Evolutionary conservation across 2,113 vertebrate species (phyloP).

Genomic region (Camarhynchus parvulus): DNA sequence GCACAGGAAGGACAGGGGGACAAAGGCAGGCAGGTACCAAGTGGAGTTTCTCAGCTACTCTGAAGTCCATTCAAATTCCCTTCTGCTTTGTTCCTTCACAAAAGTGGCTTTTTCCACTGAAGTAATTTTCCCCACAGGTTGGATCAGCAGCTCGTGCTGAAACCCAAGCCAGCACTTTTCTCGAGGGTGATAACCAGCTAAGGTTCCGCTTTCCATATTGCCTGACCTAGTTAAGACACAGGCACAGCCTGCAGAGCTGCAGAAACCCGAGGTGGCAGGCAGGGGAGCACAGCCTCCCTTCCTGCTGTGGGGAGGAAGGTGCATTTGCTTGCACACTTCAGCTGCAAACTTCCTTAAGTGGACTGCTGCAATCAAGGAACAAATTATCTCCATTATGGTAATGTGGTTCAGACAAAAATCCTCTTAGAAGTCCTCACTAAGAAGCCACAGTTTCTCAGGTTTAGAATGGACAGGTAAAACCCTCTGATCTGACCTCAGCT

Average conservation of each 20-base stretch:
- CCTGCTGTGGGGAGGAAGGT: neutral
- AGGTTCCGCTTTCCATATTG: constrained; percentile 35
- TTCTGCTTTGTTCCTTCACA: constrained; percentile 51
- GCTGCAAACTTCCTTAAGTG: neutral
- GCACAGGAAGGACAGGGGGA: neutral
- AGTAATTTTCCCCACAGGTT: constrained; percentile 1
- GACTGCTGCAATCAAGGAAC: neutral
- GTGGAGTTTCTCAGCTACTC: neutral
- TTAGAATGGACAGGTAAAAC: neutral
- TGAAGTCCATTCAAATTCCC: constrained; percentile 26
- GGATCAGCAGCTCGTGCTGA: constrained; percentile 17
- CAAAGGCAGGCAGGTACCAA: neutral
- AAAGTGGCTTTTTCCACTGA: constrained; percentile 29
- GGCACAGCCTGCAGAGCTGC: neutral
- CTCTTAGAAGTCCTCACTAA: neutral
- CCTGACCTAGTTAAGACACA: constrained; percentile 49
- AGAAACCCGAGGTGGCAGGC: neutral
- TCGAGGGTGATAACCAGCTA: neutral
- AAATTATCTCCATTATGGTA: neutral
- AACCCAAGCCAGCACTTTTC: neutral
- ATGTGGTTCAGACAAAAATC: neutral
- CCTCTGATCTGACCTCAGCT: neutral
- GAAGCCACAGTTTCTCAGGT: neutral
- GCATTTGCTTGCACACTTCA: neutral
- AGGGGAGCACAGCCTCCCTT: neutral